Base-by-base conservation (phyloP, 2,797 vertebrate species). In the Poeciliopsis paucimaculata region DNA sequence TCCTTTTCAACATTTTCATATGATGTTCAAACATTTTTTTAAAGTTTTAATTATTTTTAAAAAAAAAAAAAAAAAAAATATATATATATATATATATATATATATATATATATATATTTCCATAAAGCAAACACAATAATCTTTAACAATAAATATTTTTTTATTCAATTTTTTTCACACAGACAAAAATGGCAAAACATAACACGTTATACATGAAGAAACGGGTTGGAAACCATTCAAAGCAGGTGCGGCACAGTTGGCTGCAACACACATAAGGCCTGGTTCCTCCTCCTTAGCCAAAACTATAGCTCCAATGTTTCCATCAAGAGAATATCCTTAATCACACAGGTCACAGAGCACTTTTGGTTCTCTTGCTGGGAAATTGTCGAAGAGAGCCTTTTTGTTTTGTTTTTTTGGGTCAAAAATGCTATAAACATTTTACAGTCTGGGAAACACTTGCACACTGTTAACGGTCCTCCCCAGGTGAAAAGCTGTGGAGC, bases 131-230 rank as follows among this genome's bases (percentile, higher is more conserved):
- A 72, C 39, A 76, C 26, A 72, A 1, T 8, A 72, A 1, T 73
- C 4, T 26, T 76, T 64, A 31, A 70, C 46, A 64, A 49, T 72
- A 68, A 90, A 84, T 70, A 75, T 5, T 68, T 23, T 39, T 86
- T 89, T 84, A 82, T 80, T 84, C 39, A 23, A 68, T 31, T 13
- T 16, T 70, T 80, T 86, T 77, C 76, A 82, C 64, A 86, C 26
- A 51, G 53, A 72, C 77, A 77, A 66, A 84, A 72, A 62, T 51
- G 57, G 28, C 55, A 72, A 77, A 34, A 85, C 31, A 72, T 74
- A 20, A 66, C 66, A 49, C 49, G 83, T 77, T 79, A 89, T 80
- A 77, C n/a, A 46, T 11, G 20, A 41, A 81, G 77, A 73, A 11
- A 84, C 64, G 68, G 28, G 78, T 72, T 53, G 73, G 68, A 12